These are phyloP conservation scores for Podarcis siculus DNA, from an alignment of 2,797 vertebrate species.

Conservation along the genomic window DNA sequence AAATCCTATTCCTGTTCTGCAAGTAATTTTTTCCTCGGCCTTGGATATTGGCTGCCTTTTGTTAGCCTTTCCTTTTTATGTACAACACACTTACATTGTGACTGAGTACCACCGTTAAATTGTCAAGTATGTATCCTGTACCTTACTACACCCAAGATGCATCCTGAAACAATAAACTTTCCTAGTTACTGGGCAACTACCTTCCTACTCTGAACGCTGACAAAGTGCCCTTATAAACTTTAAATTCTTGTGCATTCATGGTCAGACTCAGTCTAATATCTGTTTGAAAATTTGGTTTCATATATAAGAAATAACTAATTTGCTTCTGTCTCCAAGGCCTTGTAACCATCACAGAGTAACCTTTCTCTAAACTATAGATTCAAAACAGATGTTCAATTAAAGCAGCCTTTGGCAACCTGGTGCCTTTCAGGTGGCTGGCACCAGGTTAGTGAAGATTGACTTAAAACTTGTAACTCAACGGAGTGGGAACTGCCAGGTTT, in stretches of 20 bases:
- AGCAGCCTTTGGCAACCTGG: background rate
- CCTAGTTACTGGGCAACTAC: background rate
- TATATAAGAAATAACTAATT: background rate
- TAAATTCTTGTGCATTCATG: background rate
- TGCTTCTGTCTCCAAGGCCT: background rate
- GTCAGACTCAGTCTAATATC: background rate
- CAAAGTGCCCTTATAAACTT: background rate
- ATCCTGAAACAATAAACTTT: background rate
- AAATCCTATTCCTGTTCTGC: background rate
- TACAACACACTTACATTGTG: background rate
- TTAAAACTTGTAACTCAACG: background rate
- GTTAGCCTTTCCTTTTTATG: background rate
- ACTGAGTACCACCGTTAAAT: background rate
- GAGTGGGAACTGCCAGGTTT: too few relatives aligned
- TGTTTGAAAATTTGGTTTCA: background rate
- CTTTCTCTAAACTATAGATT: constrained; percentile 15
- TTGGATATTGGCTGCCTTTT: background rate
- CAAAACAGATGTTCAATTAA: background rate
- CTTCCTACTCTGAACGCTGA: background rate
- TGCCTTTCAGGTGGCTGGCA: background rate
- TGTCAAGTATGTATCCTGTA: background rate
- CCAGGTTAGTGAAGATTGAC: background rate
- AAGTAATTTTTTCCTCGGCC: background rate
- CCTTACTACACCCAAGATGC: background rate
- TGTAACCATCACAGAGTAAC: background rate